A percentile compares a stretch with the other conserved stretches of the same genome.
phyloP scores from a whole-genome alignment of 2,113 vertebrate genomes.

The Bubo scandiacus region DNA sequence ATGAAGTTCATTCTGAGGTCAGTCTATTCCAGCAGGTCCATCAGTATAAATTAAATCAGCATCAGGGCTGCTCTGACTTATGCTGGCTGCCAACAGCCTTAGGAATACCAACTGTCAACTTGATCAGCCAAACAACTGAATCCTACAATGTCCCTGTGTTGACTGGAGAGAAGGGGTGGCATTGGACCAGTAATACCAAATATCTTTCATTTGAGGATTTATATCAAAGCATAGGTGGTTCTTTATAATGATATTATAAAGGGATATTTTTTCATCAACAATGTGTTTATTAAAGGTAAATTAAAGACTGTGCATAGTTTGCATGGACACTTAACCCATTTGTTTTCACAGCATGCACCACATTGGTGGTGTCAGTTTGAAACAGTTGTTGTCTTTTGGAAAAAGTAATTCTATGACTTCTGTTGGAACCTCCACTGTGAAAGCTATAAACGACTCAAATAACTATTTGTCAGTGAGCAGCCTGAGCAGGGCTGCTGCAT shows the following conservation, averaged over 20 bases:
- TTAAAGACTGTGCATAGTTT: neutral
- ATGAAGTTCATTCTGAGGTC: slow-evolving; percentile 29
- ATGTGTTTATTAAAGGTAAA: neutral
- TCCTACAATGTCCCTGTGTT: neutral
- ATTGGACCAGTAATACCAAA: neutral
- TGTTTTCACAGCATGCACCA: neutral
- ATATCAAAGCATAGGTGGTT: neutral
- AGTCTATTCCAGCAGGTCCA: neutral
- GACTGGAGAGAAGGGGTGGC: neutral
- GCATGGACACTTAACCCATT: neutral
- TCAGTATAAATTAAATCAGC: slow-evolving; percentile 38
- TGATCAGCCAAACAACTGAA: neutral
- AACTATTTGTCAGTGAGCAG: neutral
- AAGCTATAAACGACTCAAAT: neutral
- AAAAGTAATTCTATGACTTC: neutral
- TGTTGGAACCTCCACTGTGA: neutral
- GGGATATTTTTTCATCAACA: neutral
- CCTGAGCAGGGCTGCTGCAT: neutral
- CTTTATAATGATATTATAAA: neutral
- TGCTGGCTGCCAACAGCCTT: slow-evolving; percentile 3
- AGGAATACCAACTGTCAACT: neutral
- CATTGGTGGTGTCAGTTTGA: neutral
- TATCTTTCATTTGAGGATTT: neutral
- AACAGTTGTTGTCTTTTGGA: neutral
- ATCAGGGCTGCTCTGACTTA: neutral